These are phyloP conservation scores for Dicyrtoma fusca DNA, from an alignment of 2,888 invertebrate species.

Conservation along the genomic window DNA sequence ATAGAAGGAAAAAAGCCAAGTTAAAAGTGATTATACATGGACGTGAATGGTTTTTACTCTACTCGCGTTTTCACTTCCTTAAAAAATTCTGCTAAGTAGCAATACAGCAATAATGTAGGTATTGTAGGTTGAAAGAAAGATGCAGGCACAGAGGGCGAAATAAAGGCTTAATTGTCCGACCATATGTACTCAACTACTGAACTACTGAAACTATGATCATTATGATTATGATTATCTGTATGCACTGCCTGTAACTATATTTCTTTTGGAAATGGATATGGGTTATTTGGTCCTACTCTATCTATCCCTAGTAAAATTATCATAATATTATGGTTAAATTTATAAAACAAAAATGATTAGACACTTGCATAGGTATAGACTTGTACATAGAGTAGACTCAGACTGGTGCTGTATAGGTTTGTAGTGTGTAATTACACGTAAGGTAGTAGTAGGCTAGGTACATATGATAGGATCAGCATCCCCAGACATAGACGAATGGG, in stretches of 20 bases:
- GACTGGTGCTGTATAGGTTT: too few relatives aligned
- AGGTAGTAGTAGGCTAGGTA: not conserved
- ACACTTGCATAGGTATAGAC: too few relatives aligned
- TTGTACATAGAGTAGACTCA: too few relatives aligned
- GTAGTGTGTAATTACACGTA: too few relatives aligned
- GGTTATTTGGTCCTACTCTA: too few relatives aligned
- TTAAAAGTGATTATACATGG: not conserved
- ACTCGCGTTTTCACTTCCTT: slow-evolving; percentile 35
- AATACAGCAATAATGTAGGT: not conserved
- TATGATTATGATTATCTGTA: too few relatives aligned
- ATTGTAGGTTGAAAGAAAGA: not conserved
- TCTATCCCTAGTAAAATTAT: slow-evolving; percentile 4
- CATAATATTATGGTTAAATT: slow-evolving; percentile 16
- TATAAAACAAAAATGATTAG: slow-evolving; percentile 3
- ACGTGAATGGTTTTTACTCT: not conserved
- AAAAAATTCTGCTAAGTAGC: not conserved
- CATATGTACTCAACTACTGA: not conserved
- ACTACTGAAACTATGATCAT: too few relatives aligned
- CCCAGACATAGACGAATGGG: too few relatives aligned
- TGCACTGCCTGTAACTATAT: too few relatives aligned
- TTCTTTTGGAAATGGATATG: too few relatives aligned
- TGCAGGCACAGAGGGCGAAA: not conserved
- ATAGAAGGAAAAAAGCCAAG: too few relatives aligned
- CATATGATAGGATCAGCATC: not conserved
- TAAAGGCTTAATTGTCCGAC: not conserved